phyloP scores from a whole-genome alignment of 2,888 invertebrate genomes.

The Sphecodes monilicornis region DNA sequence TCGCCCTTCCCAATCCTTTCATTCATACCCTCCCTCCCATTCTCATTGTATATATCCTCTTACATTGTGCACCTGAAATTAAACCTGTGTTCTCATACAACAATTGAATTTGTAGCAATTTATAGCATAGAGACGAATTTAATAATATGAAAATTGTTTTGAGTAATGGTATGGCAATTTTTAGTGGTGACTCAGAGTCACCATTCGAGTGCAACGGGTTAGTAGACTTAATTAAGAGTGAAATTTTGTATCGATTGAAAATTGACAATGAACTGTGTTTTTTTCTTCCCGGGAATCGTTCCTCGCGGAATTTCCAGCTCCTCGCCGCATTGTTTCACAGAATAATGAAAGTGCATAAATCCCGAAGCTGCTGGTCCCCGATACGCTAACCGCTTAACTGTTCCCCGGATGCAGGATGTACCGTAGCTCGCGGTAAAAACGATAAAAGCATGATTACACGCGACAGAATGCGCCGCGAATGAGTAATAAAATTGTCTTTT shows the following conservation, averaged over 20 bases:
- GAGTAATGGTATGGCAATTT: too few relatives aligned
- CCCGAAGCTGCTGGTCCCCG: not conserved
- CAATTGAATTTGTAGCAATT: too few relatives aligned
- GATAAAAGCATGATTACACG: conserved; percentile 9
- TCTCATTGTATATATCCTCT: too few relatives aligned
- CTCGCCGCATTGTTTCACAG: not conserved
- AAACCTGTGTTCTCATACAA: too few relatives aligned
- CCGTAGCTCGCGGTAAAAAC: not conserved
- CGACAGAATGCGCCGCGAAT: not conserved
- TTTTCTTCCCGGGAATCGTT: not conserved
- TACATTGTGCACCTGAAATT: too few relatives aligned
- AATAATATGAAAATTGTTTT: too few relatives aligned
- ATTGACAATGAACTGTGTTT: not conserved
- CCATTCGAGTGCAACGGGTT: too few relatives aligned
- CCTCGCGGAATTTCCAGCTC: not conserved
- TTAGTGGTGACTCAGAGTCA: too few relatives aligned
- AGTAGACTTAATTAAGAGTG: too few relatives aligned
- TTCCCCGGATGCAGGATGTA: not conserved
- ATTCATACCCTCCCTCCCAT: too few relatives aligned
- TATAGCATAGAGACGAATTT: too few relatives aligned
- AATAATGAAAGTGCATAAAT: not conserved
- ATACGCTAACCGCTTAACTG: not conserved
- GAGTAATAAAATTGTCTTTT: conserved; percentile 1
- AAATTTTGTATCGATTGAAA: not conserved
- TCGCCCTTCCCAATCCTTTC: too few relatives aligned